Evolutionary conservation across 1,140 invertebrate species (phyloP), one percentile per base, ranked within the genome.

Genomic region (Calliopsis andreniformis): DNA sequence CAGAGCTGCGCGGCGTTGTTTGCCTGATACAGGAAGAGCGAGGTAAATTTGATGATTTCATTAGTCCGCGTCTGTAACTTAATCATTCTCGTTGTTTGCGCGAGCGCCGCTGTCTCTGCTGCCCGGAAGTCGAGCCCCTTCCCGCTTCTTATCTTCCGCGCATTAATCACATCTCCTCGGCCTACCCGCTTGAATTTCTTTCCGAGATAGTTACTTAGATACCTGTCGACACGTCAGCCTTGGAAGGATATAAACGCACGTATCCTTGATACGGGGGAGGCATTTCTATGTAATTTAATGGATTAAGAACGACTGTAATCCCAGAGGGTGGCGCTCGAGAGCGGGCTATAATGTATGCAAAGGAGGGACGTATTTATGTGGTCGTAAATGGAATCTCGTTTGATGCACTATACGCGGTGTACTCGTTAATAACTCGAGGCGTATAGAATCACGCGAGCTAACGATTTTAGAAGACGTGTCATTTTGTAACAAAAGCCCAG

Each of bases 1-100:
- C 70, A 32, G 28, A 2, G 45, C 20, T 14, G 10, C n/a, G 10
- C 14, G 18, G 68, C 45, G 59, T 72, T 75, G 63, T 75, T 67
- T 35, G 71, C 62, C 39, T 20, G 49, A 45, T 56, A 56, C 71
- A 73, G 71, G 62, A 73, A 73, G 28, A 35, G 28, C 35, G 28
- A 32, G 71, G 62, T 73, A 67, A 82, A 81, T 82, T 81, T 82
- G 79, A 82, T 59, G 73, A 82, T 82, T 82, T 81, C 79, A 81
- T 82, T 81, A 81, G 69, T 64, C 32, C 73, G 51, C 43, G 73
- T 69, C 80, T 64, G 79, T 78, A 76, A 82, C 77, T 83, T 82
- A 67, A 83, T 83, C 80, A 75, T 82, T 58, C 73, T 64, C 49
- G 76, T 82, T 82, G 73, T 67, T 53, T 66, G 53, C 39, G 58